Evolutionary conservation across 1,140 invertebrate genomes (phyloP).

Genomic region (Littorina saxatilis): DNA sequence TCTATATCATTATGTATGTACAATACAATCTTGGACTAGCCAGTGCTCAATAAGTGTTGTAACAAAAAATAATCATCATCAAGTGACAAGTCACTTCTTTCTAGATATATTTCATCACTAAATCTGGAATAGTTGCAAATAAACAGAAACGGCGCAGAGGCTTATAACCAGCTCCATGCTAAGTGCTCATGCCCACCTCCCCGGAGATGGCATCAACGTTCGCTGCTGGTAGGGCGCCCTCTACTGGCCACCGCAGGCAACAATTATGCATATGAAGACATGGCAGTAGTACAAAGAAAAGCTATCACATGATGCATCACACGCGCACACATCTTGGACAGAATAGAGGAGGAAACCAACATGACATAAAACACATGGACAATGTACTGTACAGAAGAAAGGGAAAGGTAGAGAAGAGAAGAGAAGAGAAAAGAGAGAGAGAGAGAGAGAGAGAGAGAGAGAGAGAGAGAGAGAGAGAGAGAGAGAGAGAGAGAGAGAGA

Average conservation of each 20-base stretch:
- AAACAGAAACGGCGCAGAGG: not conserved
- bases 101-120: slow-evolving; percentile 16
- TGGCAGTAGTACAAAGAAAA: slow-evolving; percentile 21
- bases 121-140: slow-evolving; percentile 18
- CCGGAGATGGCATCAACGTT: not conserved
- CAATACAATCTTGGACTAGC: slow-evolving; percentile 35
- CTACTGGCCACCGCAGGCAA: not conserved
- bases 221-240: not conserved
- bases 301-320: slow-evolving; percentile 24
- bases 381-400: no score
- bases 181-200: not conserved
- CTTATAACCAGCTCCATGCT: no score
- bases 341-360: not conserved
- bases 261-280: slow-evolving; percentile 34
- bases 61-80: slow-evolving; percentile 35
- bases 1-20: slow-evolving; percentile 27
- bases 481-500: no score
- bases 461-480: no score
- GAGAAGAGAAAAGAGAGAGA: no score
- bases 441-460: no score
- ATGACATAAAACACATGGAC: not conserved
- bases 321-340: not conserved
- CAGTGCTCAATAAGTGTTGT: slow-evolving; percentile 14
- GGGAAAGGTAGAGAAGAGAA: no score
- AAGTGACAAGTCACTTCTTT: not conserved